Base-by-base conservation (phyloP, 2,888 invertebrate genomes). In the Pristionchus arcanus region DNA sequence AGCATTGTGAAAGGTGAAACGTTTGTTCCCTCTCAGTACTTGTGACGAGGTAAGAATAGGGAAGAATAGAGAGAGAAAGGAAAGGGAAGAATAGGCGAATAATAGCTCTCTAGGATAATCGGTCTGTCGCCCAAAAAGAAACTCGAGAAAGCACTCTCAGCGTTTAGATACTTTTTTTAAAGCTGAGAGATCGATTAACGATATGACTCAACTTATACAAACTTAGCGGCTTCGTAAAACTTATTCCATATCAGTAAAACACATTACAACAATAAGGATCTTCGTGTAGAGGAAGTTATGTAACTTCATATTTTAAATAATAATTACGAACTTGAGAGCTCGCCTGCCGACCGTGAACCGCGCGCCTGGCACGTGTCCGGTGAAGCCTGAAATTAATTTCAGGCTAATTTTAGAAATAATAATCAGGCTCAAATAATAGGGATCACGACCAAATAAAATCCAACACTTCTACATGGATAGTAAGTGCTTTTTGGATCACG, bases 281-380 rank as follows among this genome's bases (percentile, higher is more conserved):
- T 49, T 9, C 1, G 42, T 9, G 42, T 63, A 19, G 19, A 7
- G 0, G 1, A 63, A n/a, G 25, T 19, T n/a, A n/a, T n/a, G n/a
- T n/a, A n/a, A n/a, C n/a, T n/a, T n/a, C n/a, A n/a, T n/a, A n/a
- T 55, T 21, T 16, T 42, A 15, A 13, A 25, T n/a, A 66, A 86
- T 37, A 66, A 25, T 16, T 68, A 68, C 87, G n/a, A 25, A 87
- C 87, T 68, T 87, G 42, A 87, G 55, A 15, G 74, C 74, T 21
- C 92, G 90, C 74, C 91, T 90, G 37, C 93, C 93, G 31, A 93
- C 92, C 21, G 92, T 91, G 92, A 92, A 93, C 74, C 92, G 92
- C 34, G 92, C 92, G 13, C 93, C 93, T 28, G 93, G 93, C 34
- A 93, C 91, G 90, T 93, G 92, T 15, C 93, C 93, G 66, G 93